Conservation (phyloP, 1,140 invertebrate genomes). For the Eubasilissa regina region DNA sequence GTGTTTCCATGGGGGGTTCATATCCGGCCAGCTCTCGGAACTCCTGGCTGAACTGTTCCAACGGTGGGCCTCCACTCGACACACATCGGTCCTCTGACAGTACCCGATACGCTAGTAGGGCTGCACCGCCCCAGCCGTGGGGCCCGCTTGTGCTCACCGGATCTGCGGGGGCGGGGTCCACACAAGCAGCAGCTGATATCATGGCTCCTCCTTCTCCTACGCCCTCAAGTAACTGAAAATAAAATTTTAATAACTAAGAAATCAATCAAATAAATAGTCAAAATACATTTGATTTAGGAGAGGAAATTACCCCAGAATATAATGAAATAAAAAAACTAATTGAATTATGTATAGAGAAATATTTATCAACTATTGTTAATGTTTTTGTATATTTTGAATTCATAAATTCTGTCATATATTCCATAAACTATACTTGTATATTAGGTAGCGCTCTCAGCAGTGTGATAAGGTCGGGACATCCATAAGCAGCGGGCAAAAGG, state of each 20-base stretch:
- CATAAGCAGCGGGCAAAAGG: conserved; percentile 54
- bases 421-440: conserved; percentile 55
- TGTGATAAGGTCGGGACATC: conserved; percentile 53
- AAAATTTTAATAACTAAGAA: background rate
- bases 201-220: conserved; percentile 52
- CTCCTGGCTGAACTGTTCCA: conserved; percentile 66
- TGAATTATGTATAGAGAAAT: too few relatives aligned
- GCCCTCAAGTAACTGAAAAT: conserved; percentile 50
- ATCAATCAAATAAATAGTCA: too few relatives aligned
- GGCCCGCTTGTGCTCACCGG: conserved; percentile 61
- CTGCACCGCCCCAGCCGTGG: conserved; percentile 57
- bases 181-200: conserved; percentile 4
- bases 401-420: background rate
- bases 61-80: conserved; percentile 65
- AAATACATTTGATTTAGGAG: too few relatives aligned
- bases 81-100: conserved; percentile 67
- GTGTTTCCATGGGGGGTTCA: conserved; percentile 63
- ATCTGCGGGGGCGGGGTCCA: conserved; percentile 63
- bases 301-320: too few relatives aligned
- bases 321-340: too few relatives aligned
- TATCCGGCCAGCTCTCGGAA: conserved; percentile 63
- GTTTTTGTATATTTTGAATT: background rate
- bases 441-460: conserved; percentile 48
- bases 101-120: conserved; percentile 65
- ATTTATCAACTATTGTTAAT: too few relatives aligned